Base-by-base conservation (phyloP, 2,888 invertebrate species). In the Aelia acuminata region DNA sequence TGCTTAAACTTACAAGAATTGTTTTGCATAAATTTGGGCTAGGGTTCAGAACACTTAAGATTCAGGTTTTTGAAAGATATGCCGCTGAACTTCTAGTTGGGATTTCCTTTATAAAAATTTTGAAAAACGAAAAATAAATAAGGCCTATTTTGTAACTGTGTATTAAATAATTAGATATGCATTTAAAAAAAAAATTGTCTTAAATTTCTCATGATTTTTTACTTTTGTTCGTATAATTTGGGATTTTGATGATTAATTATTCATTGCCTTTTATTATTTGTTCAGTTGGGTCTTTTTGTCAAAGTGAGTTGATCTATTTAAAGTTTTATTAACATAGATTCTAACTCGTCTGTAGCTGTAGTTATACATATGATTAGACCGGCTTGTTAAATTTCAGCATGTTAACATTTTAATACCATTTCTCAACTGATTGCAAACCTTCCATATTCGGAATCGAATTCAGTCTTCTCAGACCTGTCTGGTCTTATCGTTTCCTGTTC, bases 401-500 rank as follows among this genome's bases (percentile, higher is more conserved):
- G 13, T 63, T 63, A 15, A 63, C 2, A 63, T 31, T 31, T 63
- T 31, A 31, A 63, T 31, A 63, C 63, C 63, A 18, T 31, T 63
- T 63, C 63, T 31, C 63, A 31, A 31, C 63, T 31, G 31, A 63
- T 63, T 63, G 31, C 4, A 63, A 31, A 63, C 63, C 18, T 0
- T 35, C 31, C 63, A 35, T 31, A 63, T 63, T 63, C 31, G 63
- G 63, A 31, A 31, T 0, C 4, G 63, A 63, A 63, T 31, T 18
- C 31, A 31, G 7, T 31, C 63, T 31, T 63, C 31, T 63, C 31
- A 63, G 18, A 63, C 63, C 63, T 35, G 63, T 31, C 63, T 31
- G 15, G n/a, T 31, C 63, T 63, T 63, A 63, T 63, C 63, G 63
- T 63, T 63, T 63, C 31, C 63, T 63, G 31, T 63, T 31, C 63